Percentiles rank a stretch among this genome's conserved stretches.
Evolutionary conservation across 2,888 invertebrate species (phyloP).

Genomic region (Brachynemurus nebulosus): DNA sequence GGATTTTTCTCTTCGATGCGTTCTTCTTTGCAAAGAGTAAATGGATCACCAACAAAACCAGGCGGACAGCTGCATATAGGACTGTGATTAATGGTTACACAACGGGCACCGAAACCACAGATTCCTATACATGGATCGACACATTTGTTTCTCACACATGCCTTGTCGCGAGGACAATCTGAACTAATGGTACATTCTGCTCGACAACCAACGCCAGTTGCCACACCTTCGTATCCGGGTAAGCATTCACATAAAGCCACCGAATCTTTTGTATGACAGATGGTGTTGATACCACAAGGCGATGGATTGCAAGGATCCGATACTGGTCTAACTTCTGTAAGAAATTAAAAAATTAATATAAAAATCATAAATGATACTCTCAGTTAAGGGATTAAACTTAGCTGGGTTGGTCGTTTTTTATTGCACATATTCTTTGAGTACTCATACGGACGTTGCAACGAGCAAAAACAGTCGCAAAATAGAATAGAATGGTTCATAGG

Average conservation of each 20-base stretch:
- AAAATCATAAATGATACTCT: too few relatives aligned
- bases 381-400: too few relatives aligned
- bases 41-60: slow-evolving; percentile 66
- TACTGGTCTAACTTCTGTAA: background rate
- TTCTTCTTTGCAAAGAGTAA: slow-evolving; percentile 46
- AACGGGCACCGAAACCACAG: slow-evolving; percentile 64
- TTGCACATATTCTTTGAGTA: too few relatives aligned
- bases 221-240: slow-evolving; percentile 58
- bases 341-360: too few relatives aligned
- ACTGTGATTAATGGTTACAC: slow-evolving; percentile 69
- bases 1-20: slow-evolving; percentile 43
- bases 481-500: too few relatives aligned
- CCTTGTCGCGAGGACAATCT: slow-evolving; percentile 59
- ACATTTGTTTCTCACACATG: slow-evolving; percentile 69
- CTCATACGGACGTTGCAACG: too few relatives aligned
- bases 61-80: slow-evolving; percentile 71
- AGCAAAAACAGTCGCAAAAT: too few relatives aligned
- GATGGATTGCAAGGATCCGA: slow-evolving; percentile 37
- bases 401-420: too few relatives aligned
- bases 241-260: slow-evolving; percentile 60
- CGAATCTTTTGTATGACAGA: slow-evolving; percentile 42
- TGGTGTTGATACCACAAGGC: slow-evolving; percentile 67
- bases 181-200: slow-evolving; percentile 74
- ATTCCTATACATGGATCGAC: slow-evolving; percentile 67
- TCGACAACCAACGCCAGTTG: slow-evolving; percentile 55